Evolutionary conservation across 2,113 vertebrate genomes (phyloP).

Genomic region (Rhea pennata): DNA sequence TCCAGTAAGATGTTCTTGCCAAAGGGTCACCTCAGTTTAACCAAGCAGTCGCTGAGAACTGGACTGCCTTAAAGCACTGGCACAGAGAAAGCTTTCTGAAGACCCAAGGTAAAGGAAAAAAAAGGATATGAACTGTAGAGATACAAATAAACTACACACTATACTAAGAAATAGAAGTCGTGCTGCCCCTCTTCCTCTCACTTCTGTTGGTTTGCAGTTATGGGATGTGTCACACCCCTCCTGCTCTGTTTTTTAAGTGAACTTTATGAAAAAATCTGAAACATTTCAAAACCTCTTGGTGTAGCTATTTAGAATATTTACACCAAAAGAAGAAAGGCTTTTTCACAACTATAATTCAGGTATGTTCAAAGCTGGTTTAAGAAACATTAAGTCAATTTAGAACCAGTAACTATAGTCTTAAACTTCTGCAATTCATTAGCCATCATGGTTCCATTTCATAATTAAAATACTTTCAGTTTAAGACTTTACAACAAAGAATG

Average conservation of each 20-base stretch:
- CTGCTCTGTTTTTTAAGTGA: background rate
- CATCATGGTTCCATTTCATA: slow-evolving; percentile 56
- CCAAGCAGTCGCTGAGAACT: background rate
- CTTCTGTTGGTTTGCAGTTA: background rate
- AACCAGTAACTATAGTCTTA: slow-evolving; percentile 12
- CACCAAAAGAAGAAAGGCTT: background rate
- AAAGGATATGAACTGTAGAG: background rate
- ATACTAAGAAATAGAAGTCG: background rate
- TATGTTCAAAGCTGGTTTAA: background rate
- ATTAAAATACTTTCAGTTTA: slow-evolving; percentile 64
- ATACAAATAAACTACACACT: rapidly evolving
- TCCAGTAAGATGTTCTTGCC: background rate
- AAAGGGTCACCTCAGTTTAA: background rate
- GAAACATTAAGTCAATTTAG: slow-evolving; percentile 9
- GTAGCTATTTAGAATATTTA: background rate
- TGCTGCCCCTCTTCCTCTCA: background rate
- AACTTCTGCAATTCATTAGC: slow-evolving; percentile 59
- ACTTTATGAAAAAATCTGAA: background rate
- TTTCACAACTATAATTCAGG: background rate
- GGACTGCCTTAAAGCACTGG: rapidly evolving
- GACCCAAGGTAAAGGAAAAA: background rate
- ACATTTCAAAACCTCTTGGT: background rate
- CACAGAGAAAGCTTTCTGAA: background rate
- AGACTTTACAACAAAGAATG: slow-evolving; percentile 63
- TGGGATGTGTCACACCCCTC: background rate